Evolutionary conservation across 2,113 vertebrate species (phyloP).

Genomic region (Coracopsis vasa): DNA sequence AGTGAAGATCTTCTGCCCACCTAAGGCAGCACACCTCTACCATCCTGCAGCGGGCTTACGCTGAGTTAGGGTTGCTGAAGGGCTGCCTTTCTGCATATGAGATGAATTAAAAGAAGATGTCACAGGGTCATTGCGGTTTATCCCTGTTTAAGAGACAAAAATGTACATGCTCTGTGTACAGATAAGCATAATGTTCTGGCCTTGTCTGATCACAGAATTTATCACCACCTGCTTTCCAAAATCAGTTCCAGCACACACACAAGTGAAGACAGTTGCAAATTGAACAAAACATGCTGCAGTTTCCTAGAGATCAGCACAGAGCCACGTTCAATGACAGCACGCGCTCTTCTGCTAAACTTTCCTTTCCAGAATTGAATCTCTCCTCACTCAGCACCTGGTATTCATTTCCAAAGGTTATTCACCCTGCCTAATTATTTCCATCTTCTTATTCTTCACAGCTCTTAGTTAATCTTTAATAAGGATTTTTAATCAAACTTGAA

Average conservation of each 20-base stretch:
- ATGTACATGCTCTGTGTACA: not conserved
- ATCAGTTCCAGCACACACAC: not conserved
- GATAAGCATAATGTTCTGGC: not conserved
- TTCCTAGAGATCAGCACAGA: constrained; percentile 37
- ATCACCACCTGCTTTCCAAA: constrained; percentile 1
- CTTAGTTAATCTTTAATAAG: constrained; percentile 55
- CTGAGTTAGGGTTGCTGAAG: not conserved
- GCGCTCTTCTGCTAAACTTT: not conserved
- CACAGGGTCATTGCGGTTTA: not conserved
- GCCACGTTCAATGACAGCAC: not conserved
- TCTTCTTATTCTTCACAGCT: constrained; percentile 40
- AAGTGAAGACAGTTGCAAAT: not conserved
- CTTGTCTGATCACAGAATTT: not conserved
- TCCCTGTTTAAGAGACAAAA: not conserved
- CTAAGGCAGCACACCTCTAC: not conserved
- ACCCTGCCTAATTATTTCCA: constrained; percentile 45
- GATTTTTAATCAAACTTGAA: constrained; percentile 65
- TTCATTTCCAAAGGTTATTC: constrained; percentile 25
- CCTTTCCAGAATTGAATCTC: constrained; percentile 25
- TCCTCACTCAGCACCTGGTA: constrained; percentile 22
- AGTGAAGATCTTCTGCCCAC: not conserved
- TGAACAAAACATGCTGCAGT: not conserved
- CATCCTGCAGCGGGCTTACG: not conserved
- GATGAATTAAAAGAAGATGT: not conserved
- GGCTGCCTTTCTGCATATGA: not conserved